Evolutionary conservation across 2,888 invertebrate genomes (phyloP).

Genomic region (Xestia ashworthii): DNA sequence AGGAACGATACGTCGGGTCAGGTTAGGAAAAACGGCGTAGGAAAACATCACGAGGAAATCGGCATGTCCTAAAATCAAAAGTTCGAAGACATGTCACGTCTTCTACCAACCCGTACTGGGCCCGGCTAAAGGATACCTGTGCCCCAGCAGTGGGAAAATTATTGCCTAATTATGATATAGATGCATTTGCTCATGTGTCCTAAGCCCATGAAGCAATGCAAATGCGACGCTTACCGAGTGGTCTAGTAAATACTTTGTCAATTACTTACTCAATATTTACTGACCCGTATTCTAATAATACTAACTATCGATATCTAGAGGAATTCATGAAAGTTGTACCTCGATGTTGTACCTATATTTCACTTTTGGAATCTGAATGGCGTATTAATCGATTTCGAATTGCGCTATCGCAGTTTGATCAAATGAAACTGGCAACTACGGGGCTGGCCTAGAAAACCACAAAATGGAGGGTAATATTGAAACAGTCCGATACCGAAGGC

Average conservation of each 20-base stretch:
- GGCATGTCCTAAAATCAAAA: not conserved
- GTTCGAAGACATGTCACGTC: too few species aligned
- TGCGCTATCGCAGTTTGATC: not conserved
- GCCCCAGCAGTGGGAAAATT: too few species aligned
- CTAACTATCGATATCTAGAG: conserved; percentile 24
- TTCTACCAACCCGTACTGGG: not conserved
- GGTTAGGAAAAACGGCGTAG: not conserved
- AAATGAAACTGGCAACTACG: not conserved
- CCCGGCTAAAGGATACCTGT: too few species aligned
- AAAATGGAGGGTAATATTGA: not conserved
- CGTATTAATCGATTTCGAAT: not conserved
- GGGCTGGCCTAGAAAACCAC: not conserved
- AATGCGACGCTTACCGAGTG: conserved; percentile 20
- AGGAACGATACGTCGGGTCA: too few species aligned
- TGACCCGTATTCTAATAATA: conserved; percentile 33
- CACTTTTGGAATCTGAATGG: not conserved
- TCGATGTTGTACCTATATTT: conserved; percentile 13
- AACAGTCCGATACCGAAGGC: too few species aligned
- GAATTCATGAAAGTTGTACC: conserved; percentile 24
- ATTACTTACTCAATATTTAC: conserved; percentile 55
- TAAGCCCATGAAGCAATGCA: conserved; percentile 20
- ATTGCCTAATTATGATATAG: not conserved
- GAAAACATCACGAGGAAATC: not conserved
- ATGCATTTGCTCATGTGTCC: conserved; percentile 17
- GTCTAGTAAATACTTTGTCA: conserved; percentile 25